Evolutionary conservation across 1,140 invertebrate genomes (phyloP), one percentile per base, ranked within the genome.

Genomic region (Adoxophyes honmai): DNA sequence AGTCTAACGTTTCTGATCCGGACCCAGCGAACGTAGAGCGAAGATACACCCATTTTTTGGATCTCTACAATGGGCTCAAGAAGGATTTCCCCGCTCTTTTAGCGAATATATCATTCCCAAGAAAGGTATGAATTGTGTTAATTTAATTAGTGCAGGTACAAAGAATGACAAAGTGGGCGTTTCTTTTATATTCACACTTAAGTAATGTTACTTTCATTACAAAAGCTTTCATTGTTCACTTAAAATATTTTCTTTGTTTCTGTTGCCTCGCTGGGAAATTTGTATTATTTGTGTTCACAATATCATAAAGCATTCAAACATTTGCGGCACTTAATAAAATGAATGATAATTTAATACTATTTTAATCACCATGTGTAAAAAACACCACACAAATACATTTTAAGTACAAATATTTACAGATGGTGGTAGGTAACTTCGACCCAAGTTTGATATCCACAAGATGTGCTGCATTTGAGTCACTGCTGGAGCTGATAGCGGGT

Each of bases 21-120:
- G 90, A 91, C 55, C 92, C 93, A 13, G 92, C 91, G 0, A 90
- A 91, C 28, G 91, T 96, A 33, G 92, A 95, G 68, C 86, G 94
- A 59, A 89, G 95, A 65, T 96, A 96, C 69, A 94, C 94, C 5
- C 93, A 96, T 68, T 96, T 96, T 82, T 85, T 93, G 11, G 91
- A 91, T 54, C 85, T 96, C 2, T 94, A 93, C 78, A 90, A 91
- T 64, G 79, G 87, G 2, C 78, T 96, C 1, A 92, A 90, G 62
- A 92, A 92, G 57, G 90, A 91, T 39, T 91, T 91, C 83, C 92
- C 94, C 4, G 39, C 86, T 10, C 70, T 92, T 42, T 83, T 95
- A 77, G 77, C 77, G 52, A 82, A 78, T 36, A 76, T 94, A 4
- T 82, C 89, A 53, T 96, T 96, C 84, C 95, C 95, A 5, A 93